Percentiles rank a stretch among this genome's conserved stretches.
phyloP scores from a whole-genome alignment of 2,797 vertebrate genomes.

The Channa striata region DNA sequence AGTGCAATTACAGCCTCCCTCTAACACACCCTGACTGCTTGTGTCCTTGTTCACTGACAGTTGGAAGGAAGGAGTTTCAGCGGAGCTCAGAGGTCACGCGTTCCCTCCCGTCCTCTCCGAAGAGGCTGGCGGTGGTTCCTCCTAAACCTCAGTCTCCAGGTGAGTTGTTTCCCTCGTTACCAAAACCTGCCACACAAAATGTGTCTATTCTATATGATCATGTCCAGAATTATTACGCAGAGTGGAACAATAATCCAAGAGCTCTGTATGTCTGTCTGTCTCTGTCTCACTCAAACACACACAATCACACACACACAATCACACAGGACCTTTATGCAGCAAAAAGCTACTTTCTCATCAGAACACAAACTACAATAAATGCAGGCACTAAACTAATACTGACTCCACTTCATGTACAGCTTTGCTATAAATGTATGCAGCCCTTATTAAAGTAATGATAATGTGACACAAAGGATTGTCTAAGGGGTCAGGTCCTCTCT shows the following conservation, averaged over 20 bases:
- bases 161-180: conserved; percentile 66
- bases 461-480: neutral
- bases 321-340: too few relatives aligned
- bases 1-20: neutral
- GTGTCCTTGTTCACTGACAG: conserved; percentile 78
- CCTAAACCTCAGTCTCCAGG: conserved; percentile 95
- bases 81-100: conserved; percentile 89
- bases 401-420: too few relatives aligned
- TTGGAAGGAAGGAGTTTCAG: conserved; percentile 91
- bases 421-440: too few relatives aligned
- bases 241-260: too few relatives aligned
- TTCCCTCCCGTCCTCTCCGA: conserved; percentile 91
- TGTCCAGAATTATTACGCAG: neutral
- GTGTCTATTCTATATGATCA: neutral
- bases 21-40: conserved; percentile 3
- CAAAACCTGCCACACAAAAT: neutral
- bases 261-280: too few relatives aligned
- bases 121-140: conserved; percentile 88
- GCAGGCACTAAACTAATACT: too few relatives aligned
- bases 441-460: neutral
- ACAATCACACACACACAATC: too few relatives aligned
- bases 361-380: neutral
- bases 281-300: too few relatives aligned
- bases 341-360: neutral
- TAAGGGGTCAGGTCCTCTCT: neutral